Conservation (phyloP, 2,797 vertebrate species). For the Pangasius larnaudii region DNA sequence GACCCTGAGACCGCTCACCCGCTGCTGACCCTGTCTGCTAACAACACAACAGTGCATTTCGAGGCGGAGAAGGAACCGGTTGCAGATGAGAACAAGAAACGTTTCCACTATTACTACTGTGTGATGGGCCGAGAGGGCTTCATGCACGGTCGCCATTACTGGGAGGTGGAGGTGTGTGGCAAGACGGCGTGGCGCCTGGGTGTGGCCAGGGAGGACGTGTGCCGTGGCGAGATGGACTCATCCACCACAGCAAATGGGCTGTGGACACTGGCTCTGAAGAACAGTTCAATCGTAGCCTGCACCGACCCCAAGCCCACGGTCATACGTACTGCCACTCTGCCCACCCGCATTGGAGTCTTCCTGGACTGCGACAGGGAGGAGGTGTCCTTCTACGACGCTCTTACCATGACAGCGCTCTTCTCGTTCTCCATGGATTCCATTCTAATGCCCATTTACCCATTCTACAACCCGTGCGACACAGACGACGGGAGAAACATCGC, state of each 20-base stretch:
- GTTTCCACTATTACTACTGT: slow-evolving; percentile 77
- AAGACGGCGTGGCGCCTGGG: slow-evolving; percentile 79
- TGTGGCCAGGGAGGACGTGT: slow-evolving; percentile 70
- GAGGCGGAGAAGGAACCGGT: slow-evolving; percentile 64
- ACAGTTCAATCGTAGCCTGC: slow-evolving; percentile 69
- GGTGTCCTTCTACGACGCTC: slow-evolving; percentile 78
- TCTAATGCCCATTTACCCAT: slow-evolving; percentile 69
- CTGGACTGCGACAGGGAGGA: slow-evolving; percentile 78
- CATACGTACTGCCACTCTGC: slow-evolving; percentile 62
- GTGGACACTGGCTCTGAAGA: slow-evolving; percentile 75
- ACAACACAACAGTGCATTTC: slow-evolving; percentile 67
- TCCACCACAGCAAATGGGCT: slow-evolving; percentile 69
- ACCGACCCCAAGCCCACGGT: slow-evolving; percentile 73
- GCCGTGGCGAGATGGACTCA: slow-evolving; percentile 71
- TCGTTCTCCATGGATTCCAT: slow-evolving; percentile 70
- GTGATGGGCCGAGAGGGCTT: slow-evolving; percentile 69
- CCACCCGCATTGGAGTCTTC: slow-evolving; percentile 74
- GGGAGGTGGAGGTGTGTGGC: slow-evolving; percentile 75
- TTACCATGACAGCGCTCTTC: slow-evolving; percentile 76
- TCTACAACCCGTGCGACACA: slow-evolving; percentile 77
- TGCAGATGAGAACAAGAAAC: slow-evolving; percentile 59
- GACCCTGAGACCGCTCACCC: slow-evolving; percentile 79
- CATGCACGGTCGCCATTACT: slow-evolving; percentile 76
- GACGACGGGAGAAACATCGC: slow-evolving; percentile 72
- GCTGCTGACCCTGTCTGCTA: slow-evolving; percentile 68